These are phyloP conservation scores for Ganaspis brasiliensis DNA, from an alignment of 2,888 invertebrate species.

Conservation along the genomic window DNA sequence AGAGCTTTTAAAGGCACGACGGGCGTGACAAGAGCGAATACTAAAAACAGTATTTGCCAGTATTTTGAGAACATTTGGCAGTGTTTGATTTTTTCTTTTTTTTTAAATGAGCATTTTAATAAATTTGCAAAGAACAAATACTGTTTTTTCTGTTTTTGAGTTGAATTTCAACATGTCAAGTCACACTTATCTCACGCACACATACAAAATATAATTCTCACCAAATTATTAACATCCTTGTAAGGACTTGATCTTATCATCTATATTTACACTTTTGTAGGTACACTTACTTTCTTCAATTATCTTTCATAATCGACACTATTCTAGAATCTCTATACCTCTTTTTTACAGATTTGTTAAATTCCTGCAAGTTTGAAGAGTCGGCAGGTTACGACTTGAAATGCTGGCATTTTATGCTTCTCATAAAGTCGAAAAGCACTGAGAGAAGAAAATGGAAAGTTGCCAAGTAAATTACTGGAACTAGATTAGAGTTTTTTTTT, in stretches of 20 bases:
- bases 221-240: conserved; percentile 10
- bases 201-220: neutral
- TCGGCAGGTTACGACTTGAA: conserved; percentile 16
- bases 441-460: neutral
- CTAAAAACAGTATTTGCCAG: conserved; percentile 35
- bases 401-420: neutral
- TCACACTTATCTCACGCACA: neutral
- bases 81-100: neutral
- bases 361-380: conserved; percentile 4
- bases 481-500: neutral
- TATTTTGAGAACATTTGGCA: conserved; percentile 12
- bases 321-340: conserved; percentile 4
- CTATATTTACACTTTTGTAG: conserved; percentile 72
- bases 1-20: conserved; percentile 61
- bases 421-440: neutral
- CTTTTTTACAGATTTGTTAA: conserved; percentile 10
- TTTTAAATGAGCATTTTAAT: neutral
- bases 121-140: neutral
- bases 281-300: conserved; percentile 48
- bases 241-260: conserved; percentile 64
- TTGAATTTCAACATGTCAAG: neutral
- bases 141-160: conserved; percentile 6
- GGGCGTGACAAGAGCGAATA: conserved; percentile 2
- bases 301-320: neutral
- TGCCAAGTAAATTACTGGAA: neutral